These are phyloP conservation scores for Probosciger aterrimus DNA, from an alignment of 2,113 vertebrate species.

Conservation along the genomic window DNA sequence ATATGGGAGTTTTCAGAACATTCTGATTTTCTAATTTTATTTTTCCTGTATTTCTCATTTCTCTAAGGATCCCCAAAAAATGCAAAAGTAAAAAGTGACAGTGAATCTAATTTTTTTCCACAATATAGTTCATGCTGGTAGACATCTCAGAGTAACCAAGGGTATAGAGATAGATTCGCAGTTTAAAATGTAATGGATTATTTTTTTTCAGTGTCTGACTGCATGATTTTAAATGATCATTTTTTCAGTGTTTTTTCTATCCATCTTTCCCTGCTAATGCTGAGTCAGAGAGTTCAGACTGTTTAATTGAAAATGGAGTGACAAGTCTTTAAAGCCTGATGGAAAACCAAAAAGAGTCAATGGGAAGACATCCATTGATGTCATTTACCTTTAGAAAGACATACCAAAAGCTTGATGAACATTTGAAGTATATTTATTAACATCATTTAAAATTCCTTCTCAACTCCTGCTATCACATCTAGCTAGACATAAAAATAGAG, in stretches of 20 bases:
- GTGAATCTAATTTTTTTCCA: not conserved
- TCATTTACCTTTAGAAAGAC: not conserved
- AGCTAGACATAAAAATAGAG: not conserved
- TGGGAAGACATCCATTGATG: not conserved
- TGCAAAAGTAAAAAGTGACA: not conserved
- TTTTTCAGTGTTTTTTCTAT: not conserved
- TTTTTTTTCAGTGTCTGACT: not conserved
- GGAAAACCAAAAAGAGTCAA: not conserved
- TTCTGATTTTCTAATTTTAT: not conserved
- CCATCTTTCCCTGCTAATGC: not conserved
- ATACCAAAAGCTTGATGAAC: not conserved
- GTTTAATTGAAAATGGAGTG: not conserved
- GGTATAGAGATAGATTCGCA: not conserved
- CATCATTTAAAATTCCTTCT: not conserved
- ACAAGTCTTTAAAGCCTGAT: not conserved
- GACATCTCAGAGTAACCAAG: not conserved
- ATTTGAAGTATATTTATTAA: not conserved
- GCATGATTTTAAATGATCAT: not conserved
- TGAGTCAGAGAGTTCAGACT: not conserved
- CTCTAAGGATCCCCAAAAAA: not conserved
- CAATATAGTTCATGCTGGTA: not conserved
- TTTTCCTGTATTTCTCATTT: not conserved
- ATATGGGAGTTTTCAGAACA: not conserved
- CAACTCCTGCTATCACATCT: not conserved
- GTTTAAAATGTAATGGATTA: constrained; percentile 1